Evolutionary conservation across 2,888 invertebrate genomes (phyloP).

Genomic region (Pachycephus smyrnensis): DNA sequence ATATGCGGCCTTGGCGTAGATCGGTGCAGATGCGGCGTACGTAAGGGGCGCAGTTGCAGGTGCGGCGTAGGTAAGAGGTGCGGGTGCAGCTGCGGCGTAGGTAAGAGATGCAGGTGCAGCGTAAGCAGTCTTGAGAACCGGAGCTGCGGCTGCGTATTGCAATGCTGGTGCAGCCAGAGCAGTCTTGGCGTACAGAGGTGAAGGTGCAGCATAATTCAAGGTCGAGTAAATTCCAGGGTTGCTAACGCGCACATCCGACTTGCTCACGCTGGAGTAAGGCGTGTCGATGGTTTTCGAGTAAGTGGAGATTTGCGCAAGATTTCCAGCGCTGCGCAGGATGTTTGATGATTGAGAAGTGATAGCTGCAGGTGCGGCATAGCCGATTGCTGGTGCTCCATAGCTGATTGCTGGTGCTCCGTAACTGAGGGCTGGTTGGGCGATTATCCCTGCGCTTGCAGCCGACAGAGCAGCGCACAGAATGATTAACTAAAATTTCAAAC

Average conservation of each 20-base stretch:
- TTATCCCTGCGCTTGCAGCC: constrained; percentile 66
- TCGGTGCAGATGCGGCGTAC: constrained; percentile 32
- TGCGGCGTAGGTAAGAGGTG: constrained; percentile 49
- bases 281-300: constrained; percentile 79
- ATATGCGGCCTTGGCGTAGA: constrained; percentile 32
- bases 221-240: constrained; percentile 71
- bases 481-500: constrained; percentile 66
- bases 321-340: constrained; percentile 71
- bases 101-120: constrained; percentile 36
- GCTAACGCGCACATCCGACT: constrained; percentile 78
- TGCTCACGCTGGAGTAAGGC: constrained; percentile 79
- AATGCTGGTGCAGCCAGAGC: constrained; percentile 8
- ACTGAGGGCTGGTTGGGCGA: constrained; percentile 61
- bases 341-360: constrained; percentile 59
- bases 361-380: constrained; percentile 41
- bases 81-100: constrained; percentile 40
- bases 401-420: constrained; percentile 69
- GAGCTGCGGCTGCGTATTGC: constrained; percentile 55
- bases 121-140: constrained; percentile 18
- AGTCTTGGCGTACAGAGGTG: constrained; percentile 35
- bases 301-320: constrained; percentile 75
- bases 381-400: constrained; percentile 67
- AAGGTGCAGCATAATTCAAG: constrained; percentile 44
- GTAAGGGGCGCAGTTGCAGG: constrained; percentile 46
- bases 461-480: constrained; percentile 67